Evolutionary conservation across 2,797 vertebrate species (phyloP), one percentile per base, ranked within the genome.

Genomic region (Pantherophis alleghaniensis): DNA sequence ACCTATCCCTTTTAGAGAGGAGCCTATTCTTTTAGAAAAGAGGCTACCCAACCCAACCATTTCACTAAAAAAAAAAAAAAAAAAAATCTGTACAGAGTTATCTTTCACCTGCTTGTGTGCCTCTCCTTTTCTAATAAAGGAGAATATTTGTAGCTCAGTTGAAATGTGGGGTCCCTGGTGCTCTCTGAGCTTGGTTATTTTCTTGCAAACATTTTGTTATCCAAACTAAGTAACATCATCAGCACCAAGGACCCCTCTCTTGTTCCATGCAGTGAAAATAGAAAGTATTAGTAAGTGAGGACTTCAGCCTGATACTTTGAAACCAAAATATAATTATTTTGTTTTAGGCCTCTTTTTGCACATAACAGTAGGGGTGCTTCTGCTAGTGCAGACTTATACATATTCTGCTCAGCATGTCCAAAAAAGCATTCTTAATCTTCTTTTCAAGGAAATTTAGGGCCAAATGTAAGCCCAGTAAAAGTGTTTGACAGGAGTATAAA

Each of bases 361-460:
- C 51, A 14, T 90, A 55, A 61, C 60, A 56, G 16, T 2, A 13
- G 5, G 63, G 32, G 16, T 87, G 32, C 56, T 86, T 79, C 88
- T 69, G 60, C 7, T 32, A 90, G 47, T 90, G 89, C 74, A 66
- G 42, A n/a, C 5, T 55, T 53, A 26, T 28, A 55, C 56, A 83
- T 79, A 63, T 86, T 56, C 87, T 56, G 26, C 53, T 61, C 69
- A 89, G 9, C 10, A 4, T 26, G n/a, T 89, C 24, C 57, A 37
- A 66, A 63, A 91, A 86, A 51, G n/a, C 59, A 60, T 89, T 66
- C 74, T 91, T 86, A 63, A 89, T 57, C 28, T 86, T 86, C 83
- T 37, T 91, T 91, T 86, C 57, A 86, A 63, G 87, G 26, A 93
- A 91, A 93, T 89, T 47, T 91, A 83, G 59, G 87, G 63, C n/a